Evolutionary conservation across 2,888 invertebrate species (phyloP), one percentile per base, ranked within the genome.

Genomic region (Hololepta plana): DNA sequence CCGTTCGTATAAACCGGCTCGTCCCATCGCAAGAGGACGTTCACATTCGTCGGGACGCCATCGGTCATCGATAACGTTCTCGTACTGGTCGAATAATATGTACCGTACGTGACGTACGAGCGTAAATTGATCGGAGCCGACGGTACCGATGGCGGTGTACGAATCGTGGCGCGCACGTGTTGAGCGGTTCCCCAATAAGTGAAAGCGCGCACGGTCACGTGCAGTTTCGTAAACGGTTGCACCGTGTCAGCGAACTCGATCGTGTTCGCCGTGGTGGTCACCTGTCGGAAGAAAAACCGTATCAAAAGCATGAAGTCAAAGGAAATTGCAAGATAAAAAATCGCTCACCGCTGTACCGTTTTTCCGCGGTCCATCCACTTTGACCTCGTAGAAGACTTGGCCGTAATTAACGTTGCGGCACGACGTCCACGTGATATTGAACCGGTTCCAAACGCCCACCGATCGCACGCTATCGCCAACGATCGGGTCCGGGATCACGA

Each of bases 181-280:
- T 64, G 56, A 73, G 80, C 74, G 3, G 72, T 67, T 9, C 79
- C 80, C 88, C 90, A 90, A 40, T 74, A 74, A 0, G 87, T 84
- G 46, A 73, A 76, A 2, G 87, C 76, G 16, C 79, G 68, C 3
- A 91, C 65, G 2, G 74, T 68, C 11, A 85, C 68, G 29, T 70
- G 69, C 28, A 87, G 49, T 9, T 60, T 54, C 5, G 76, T 72
- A 48, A 77, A 82, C 0, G 88, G 81, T 3, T 64, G 48, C 24
- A 72, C 57, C 23, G 51, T 46, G 7, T 57, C 49, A 32, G 59
- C 52, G 38, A 71, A 65, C 37, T 55, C 56, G 20, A 67, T 46
- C 42, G 60, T 59, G 0, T 67, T 55, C 10, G 55, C 52, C 1
- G 62, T 63, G 10, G 65, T 64, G 1, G 61, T 59, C 36, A 50